These are phyloP conservation scores for Alentia gelatinosa DNA, from an alignment of 2,888 invertebrate genomes.

Conservation along the genomic window DNA sequence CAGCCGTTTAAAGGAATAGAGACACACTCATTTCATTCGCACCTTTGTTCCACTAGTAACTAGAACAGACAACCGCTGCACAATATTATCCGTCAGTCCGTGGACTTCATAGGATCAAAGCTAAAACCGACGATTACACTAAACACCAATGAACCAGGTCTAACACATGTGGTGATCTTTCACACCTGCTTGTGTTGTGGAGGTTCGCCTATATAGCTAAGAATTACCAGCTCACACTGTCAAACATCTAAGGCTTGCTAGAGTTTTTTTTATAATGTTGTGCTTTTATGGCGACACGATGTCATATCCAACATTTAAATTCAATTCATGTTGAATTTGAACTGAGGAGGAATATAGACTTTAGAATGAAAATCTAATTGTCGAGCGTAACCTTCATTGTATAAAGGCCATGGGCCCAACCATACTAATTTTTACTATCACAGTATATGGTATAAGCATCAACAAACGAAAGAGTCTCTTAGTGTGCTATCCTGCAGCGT, in stretches of 20 bases:
- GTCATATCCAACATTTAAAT: conserved; percentile 23
- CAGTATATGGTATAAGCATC: conserved; percentile 51
- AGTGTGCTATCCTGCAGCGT: conserved; percentile 4
- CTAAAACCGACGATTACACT: neutral
- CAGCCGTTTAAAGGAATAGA: neutral
- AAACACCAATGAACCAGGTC: neutral
- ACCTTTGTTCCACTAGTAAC: neutral
- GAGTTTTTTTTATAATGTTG: neutral
- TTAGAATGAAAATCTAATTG: neutral
- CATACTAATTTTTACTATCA: conserved; percentile 41
- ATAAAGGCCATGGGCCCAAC: neutral
- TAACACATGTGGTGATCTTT: neutral
- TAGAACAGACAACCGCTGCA: neutral
- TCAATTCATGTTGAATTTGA: conserved; percentile 20
- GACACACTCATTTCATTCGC: neutral
- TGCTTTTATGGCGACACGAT: conserved; percentile 39
- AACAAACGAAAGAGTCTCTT: conserved; percentile 4
- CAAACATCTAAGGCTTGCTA: conserved; percentile 22
- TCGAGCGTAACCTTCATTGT: neutral
- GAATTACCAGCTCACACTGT: neutral
- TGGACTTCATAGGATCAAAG: conserved; percentile 34
- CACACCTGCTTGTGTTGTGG: too few relatives aligned
- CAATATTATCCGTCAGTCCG: neutral
- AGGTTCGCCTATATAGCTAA: too few relatives aligned
- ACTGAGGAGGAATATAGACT: conserved; percentile 7